These are phyloP conservation scores for Protosalanx chinensis DNA, from an alignment of 2,797 vertebrate genomes.

Conservation along the genomic window DNA sequence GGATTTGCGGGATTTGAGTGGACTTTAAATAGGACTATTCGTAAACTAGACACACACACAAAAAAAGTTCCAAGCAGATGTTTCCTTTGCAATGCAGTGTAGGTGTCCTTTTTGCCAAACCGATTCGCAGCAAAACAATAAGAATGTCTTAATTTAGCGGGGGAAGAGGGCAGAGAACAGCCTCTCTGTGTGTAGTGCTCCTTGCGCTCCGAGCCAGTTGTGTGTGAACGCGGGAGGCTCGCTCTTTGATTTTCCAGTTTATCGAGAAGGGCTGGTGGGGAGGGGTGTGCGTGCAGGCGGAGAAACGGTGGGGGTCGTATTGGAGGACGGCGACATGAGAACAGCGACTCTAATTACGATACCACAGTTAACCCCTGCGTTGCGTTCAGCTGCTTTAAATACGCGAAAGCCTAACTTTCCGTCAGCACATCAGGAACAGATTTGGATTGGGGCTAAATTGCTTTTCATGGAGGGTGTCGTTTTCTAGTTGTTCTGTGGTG, in stretches of 20 bases:
- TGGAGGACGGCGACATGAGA: conserved; percentile 70
- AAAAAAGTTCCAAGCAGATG: neutral
- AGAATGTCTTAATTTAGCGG: conserved; percentile 37
- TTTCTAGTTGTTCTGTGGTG: conserved; percentile 34
- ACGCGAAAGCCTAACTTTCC: conserved; percentile 55
- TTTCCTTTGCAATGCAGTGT: neutral
- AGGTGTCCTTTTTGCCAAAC: conserved; percentile 26
- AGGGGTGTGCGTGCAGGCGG: conserved; percentile 34
- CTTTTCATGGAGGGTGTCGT: conserved; percentile 49
- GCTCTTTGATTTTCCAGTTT: conserved; percentile 78
- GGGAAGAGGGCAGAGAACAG: conserved; percentile 10
- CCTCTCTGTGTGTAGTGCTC: conserved; percentile 43
- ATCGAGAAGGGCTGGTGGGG: conserved; percentile 64
- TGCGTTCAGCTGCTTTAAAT: conserved; percentile 43
- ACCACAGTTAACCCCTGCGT: conserved; percentile 77
- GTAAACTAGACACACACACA: neutral
- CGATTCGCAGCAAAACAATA: conserved; percentile 6
- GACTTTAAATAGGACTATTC: neutral
- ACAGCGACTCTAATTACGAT: conserved; percentile 71
- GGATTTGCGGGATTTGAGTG: conserved; percentile 12
- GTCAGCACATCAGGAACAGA: conserved; percentile 58
- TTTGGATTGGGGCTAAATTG: conserved; percentile 59
- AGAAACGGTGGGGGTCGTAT: conserved; percentile 64
- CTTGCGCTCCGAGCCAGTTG: conserved; percentile 52
- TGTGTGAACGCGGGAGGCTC: conserved; percentile 65